Evolutionary conservation across 2,888 invertebrate species (phyloP).

Genomic region (Melanotus villosus): DNA sequence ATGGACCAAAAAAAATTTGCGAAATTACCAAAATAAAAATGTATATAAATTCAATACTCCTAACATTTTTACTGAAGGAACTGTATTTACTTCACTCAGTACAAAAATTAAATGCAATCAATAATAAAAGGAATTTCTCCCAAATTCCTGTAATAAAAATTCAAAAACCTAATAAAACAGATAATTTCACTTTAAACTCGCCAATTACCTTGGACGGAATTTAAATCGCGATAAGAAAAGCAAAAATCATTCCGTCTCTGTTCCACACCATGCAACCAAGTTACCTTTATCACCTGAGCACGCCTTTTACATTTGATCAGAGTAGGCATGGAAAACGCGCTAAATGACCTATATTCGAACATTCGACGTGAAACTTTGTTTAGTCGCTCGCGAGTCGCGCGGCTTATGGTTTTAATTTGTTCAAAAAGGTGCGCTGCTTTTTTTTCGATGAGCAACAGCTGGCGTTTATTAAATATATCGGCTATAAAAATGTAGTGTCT

Average conservation of each 20-base stretch:
- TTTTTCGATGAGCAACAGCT: background rate
- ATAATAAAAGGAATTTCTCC: too few species aligned
- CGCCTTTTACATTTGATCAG: conserved; percentile 8
- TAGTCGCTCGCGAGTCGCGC: conserved; percentile 35
- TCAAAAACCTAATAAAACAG: background rate
- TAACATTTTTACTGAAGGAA: too few species aligned
- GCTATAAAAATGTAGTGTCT: too few species aligned
- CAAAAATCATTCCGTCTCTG: background rate
- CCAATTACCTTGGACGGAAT: conserved; percentile 31
- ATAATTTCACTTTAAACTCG: background rate
- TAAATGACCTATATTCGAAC: conserved; percentile 44
- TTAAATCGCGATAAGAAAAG: background rate
- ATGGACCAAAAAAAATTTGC: too few species aligned
- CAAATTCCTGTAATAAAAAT: too few species aligned
- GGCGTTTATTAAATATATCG: too few species aligned
- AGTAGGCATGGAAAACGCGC: conserved; percentile 38
- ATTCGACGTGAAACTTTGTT: conserved; percentile 36
- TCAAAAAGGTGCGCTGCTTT: conserved; percentile 19
- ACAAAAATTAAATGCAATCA: too few species aligned
- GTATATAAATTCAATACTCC: too few species aligned
- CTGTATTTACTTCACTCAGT: too few species aligned
- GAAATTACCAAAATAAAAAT: too few species aligned
- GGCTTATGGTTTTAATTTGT: conserved; percentile 3
- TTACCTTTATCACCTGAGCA: conserved; percentile 11
- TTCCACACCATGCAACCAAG: background rate